Evolutionary conservation across 1,140 invertebrate genomes (phyloP), one percentile per base, ranked within the genome.

Genomic region (Psix sp.): DNA sequence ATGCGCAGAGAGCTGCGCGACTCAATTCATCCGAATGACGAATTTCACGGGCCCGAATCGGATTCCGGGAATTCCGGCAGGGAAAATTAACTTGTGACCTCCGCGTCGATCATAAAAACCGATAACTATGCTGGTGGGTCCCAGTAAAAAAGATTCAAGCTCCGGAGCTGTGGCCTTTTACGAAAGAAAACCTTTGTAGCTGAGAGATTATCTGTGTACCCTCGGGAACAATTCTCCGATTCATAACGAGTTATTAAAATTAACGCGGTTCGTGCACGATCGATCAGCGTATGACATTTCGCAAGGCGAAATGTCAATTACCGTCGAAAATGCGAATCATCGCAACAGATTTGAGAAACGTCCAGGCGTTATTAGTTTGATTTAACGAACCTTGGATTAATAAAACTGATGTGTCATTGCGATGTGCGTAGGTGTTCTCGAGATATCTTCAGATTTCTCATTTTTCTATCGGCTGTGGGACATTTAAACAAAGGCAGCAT

Each of bases 201-300:
- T 36, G 14, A 52, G 20, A 66, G 52, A 57, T 57, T 43, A 67
- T 67, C 63, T 26, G 9, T 40, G 11, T 24, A 38, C 63, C 65
- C 45, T 45, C 48, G 21, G 52, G 51, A 40, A 66, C 36, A 49
- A 51, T 67, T 52, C 51, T 57, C 51, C 15, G 14, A 3, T 29
- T 3, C 31, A 46, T 46, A 68, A 68, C 59, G 39, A 68, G 45
- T 59, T 59, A 68, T 68, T 68, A 68, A 68, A 68, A 68, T 59
- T 52, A 68, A 45, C 54, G 18, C 5, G 16, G 49, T 18, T 17
- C 26, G 46, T 26, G 62, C 49, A 26, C 42, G 39, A 59, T 59
- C 46, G 45, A 57, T 57, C 43, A 36, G 20, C 20, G 45, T 51
- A 51, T 59, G 52, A 51, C 51, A 68, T 68, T 68, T 68, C 39